Evolutionary conservation across 2,113 vertebrate species (phyloP).

Genomic region (Pheucticus melanocephalus): DNA sequence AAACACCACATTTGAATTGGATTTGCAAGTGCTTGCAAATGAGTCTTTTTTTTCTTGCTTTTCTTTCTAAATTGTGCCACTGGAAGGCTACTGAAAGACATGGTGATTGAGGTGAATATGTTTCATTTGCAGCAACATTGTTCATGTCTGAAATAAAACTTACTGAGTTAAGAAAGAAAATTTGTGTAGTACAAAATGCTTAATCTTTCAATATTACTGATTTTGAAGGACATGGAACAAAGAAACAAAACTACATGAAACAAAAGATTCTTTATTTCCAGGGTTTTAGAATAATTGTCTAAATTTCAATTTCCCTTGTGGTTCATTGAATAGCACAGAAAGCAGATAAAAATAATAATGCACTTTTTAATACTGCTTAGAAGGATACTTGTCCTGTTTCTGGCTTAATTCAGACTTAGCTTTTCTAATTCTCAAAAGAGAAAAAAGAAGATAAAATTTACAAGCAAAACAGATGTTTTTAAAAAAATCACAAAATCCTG

Average conservation of each 20-base stretch:
- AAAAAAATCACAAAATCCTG: neutral
- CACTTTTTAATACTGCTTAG: neutral
- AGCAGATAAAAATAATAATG: neutral
- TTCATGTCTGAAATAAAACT: neutral
- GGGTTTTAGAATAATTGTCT: neutral
- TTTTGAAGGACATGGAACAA: neutral
- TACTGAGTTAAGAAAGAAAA: neutral
- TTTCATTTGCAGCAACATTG: neutral
- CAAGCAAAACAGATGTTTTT: neutral
- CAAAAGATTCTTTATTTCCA: neutral
- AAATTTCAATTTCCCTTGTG: neutral
- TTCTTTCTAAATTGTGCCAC: neutral
- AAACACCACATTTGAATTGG: neutral
- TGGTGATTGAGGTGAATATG: neutral
- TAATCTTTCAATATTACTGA: neutral
- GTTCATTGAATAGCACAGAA: neutral
- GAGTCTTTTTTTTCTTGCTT: neutral
- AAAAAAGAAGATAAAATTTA: neutral
- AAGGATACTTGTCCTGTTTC: neutral
- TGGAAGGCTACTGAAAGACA: neutral
- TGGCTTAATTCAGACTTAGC: neutral
- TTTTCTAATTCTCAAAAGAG: neutral
- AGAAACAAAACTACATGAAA: neutral
- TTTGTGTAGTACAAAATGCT: neutral
- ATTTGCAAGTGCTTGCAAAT: neutral